Evolutionary conservation across 1,140 invertebrate genomes (phyloP), one percentile per base, ranked within the genome.

Genomic region (Drosophila chauvacae): DNA sequence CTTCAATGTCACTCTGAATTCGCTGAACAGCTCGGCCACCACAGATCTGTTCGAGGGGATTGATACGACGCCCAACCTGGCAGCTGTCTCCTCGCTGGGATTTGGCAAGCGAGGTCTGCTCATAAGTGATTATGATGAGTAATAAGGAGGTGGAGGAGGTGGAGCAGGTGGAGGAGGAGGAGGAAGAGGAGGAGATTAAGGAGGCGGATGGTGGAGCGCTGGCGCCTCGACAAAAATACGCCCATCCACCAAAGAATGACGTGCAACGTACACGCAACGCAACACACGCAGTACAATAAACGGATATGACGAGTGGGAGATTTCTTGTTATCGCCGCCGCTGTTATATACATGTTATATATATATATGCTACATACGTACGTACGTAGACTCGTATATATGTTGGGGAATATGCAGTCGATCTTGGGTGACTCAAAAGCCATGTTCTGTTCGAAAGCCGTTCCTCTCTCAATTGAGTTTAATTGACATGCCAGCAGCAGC

Each of bases 41-140:
- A 88, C 80, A 61, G 75, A 87, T 66, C 88, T 85, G 47, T 90
- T 87, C 72, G 90, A 83, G 42, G 76, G 73, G n/a, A 90, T 83
- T n/a, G 76, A 80, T 47, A 64, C 65, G 50, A 68, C 74, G 65
- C 66, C 87, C 61, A 86, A 78, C 58, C 68, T 82, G 41, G 63
- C 81, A 3, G 71, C 79, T 33, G 69, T 87, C 39, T 83, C 83
- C 35, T 78, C 83, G 53, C 79, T 88, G 18, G 79, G 82, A 44
- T 92, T 80, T 55, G 68, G 87, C 51, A 92, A 92, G 74, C 91
- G 91, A n/a, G 91, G 88, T 65, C 69, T 92, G 55, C 88, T 92
- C 50, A 91, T 90, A 30, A 53, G 71, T 45, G 91, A 92, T 56
- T 92, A 86, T 37, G 91, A 91, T 61, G 91, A 92, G 62, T 23